Conservation (phyloP, 2,797 vertebrate species). For the Squalus acanthias region DNA sequence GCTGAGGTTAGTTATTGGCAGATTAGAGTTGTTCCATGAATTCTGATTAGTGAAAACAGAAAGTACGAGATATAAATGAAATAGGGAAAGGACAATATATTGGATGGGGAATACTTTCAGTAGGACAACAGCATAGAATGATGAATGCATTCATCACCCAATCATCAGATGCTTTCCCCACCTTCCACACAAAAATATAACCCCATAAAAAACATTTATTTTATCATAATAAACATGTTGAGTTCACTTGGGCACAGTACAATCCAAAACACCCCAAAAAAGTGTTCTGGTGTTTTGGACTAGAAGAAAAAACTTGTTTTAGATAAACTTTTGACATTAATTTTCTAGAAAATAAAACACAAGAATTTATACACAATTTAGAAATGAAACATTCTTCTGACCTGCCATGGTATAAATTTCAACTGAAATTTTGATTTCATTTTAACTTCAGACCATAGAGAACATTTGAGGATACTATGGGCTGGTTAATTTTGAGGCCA, state of each 20-base stretch:
- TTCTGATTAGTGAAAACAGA: not conserved
- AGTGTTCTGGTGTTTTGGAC: not conserved
- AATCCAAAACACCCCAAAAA: not conserved
- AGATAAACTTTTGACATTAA: not conserved
- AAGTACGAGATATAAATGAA: not conserved
- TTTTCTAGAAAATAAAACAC: not conserved
- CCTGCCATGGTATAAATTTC: not conserved
- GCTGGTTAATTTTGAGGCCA: not conserved
- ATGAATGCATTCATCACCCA: not conserved
- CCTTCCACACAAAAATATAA: not conserved
- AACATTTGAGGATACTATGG: not conserved
- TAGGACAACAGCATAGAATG: not conserved
- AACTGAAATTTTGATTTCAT: not conserved
- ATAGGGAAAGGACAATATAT: not conserved
- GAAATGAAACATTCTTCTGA: not conserved
- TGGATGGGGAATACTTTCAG: not conserved
- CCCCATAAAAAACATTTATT: not conserved
- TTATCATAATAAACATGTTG: not conserved
- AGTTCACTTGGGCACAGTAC: not conserved
- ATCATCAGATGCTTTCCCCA: not conserved
- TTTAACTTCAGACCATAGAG: not conserved
- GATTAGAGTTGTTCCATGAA: not conserved
- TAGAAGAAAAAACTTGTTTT: not conserved
- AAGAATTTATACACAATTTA: not conserved
- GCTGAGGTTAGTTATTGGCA: not conserved